Conservation (phyloP, 2,888 invertebrate species). For the Meiosimyza decipiens region DNA sequence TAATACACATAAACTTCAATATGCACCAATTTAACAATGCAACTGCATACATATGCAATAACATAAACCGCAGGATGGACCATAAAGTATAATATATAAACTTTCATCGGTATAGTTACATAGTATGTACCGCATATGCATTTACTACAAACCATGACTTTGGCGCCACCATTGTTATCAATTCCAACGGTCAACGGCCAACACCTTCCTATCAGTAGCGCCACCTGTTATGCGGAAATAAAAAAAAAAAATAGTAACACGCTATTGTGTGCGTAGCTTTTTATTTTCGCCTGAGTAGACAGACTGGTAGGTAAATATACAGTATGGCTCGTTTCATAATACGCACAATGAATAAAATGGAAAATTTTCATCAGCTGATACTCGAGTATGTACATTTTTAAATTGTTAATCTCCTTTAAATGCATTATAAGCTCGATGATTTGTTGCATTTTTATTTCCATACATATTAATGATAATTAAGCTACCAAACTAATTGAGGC, state of each 20-base stretch:
- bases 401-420: conserved; percentile 13
- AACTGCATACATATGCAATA: too few species aligned
- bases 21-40: too few species aligned
- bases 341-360: neutral
- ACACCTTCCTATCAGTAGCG: too few species aligned
- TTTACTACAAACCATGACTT: too few species aligned
- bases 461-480: neutral
- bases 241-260: neutral
- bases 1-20: too few species aligned
- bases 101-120: too few species aligned
- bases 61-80: too few species aligned
- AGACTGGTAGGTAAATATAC: neutral
- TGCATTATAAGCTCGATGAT: neutral
- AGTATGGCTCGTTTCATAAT: neutral
- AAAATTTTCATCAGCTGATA: neutral
- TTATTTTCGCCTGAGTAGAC: neutral
- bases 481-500: too few species aligned
- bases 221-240: neutral
- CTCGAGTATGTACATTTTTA: neutral
- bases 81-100: too few species aligned
- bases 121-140: too few species aligned
- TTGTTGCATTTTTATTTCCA: conserved; percentile 11
- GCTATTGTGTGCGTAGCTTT: neutral
- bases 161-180: too few species aligned
- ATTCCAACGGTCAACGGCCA: too few species aligned